Evolutionary conservation across 2,888 invertebrate genomes (phyloP), one percentile per base, ranked within the genome.

Genomic region (Exocentrus adspersus): DNA sequence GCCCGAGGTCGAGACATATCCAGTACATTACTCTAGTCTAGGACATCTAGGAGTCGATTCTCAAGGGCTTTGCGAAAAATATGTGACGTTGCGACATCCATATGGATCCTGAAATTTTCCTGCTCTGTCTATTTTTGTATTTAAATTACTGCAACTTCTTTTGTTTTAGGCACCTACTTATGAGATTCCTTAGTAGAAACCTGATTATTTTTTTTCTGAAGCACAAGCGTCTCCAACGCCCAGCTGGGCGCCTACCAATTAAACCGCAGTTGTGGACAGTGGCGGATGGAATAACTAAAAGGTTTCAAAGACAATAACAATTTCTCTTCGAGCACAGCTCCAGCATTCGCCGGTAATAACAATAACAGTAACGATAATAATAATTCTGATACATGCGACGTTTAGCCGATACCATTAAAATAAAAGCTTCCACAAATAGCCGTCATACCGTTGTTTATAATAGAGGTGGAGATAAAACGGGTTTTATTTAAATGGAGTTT

Each of bases 1-100:
- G 59, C 59, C 54, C 32, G 28, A 6, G 37, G 63, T 17, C 52
- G 30, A 56, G 45, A 51, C 59, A 43, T n/a, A 30, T 46, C 51
- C 17, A 28, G 43, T 28, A 50, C 42, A 51, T 42, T 30, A 14
- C 51, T 32, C 30, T 20, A 42, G n/a, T 48, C 48, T 30, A 32
- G 51, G 20, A 32, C 30, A 3, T 16, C 51, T 51, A 32, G 43
- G 51, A 59, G 51, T 45, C 30, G 19, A 51, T 43, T 42, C 59
- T 59, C 51, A 2, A 3, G 51, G 48, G 59, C 2, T 24, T 14
- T 48, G 20, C 16, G 9, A 14, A 5, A 58, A 48, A 28, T 48
- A 48, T 20, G 32, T 2, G 21, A n/a, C 6, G n/a, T n/a, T n/a
- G n/a, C n/a, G n/a, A n/a, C n/a, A 21, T 19, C 12, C n/a, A n/a